Percentiles rank a stretch among this genome's conserved stretches.
Conservation (phyloP, 1,140 invertebrate genomes). For the Orius insidiosus region DNA sequence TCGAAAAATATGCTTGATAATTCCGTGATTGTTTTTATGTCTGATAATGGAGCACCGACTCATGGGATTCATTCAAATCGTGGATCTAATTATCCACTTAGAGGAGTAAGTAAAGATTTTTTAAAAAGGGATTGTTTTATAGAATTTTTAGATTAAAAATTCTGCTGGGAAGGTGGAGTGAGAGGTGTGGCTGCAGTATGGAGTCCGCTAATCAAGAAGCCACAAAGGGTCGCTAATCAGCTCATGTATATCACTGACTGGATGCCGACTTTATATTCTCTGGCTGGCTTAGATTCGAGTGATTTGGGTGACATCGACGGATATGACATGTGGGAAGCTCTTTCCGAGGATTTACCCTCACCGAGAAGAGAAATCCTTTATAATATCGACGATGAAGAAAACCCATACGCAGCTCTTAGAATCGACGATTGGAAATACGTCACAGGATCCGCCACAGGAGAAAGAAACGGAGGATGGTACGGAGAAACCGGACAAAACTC, state of each 20-base stretch:
- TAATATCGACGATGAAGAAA: conserved; percentile 49
- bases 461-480: conserved; percentile 31
- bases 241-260: conserved; percentile 73
- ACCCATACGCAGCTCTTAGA: conserved; percentile 39
- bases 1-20: conserved; percentile 48
- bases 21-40: conserved; percentile 55
- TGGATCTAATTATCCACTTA: conserved; percentile 74
- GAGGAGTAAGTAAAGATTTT: conserved; percentile 39
- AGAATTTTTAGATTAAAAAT: conserved; percentile 42
- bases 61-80: conserved; percentile 49
- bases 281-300: conserved; percentile 26
- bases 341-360: conserved; percentile 32
- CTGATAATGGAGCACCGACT: conserved; percentile 67
- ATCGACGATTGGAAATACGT: conserved; percentile 56
- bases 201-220: conserved; percentile 44
- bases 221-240: conserved; percentile 44
- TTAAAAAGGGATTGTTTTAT: not conserved
- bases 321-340: conserved; percentile 44
- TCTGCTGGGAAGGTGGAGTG: conserved; percentile 76
- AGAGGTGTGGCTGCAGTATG: conserved; percentile 60
- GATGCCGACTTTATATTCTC: conserved; percentile 60
- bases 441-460: conserved; percentile 22
- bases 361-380: conserved; percentile 47
- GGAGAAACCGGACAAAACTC: conserved; percentile 32
- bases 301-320: conserved; percentile 41